A percentile compares a stretch with the other conserved stretches of the same genome.
phyloP scores from a whole-genome alignment of 2,797 vertebrate genomes.

The Protosalanx chinensis region DNA sequence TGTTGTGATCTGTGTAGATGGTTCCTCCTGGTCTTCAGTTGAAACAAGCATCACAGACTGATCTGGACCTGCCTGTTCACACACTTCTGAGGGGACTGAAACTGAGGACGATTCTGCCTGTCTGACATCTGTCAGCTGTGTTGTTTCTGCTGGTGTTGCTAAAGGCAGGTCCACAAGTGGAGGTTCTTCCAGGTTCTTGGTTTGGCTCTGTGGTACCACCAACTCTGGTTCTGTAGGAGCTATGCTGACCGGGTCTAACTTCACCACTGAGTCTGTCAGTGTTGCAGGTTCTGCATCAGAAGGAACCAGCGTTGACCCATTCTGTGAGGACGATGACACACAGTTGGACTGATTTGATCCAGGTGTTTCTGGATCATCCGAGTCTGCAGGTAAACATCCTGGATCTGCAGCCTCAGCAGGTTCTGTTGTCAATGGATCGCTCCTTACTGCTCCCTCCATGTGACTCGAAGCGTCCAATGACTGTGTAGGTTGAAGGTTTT shows the following conservation, averaged over 20 bases:
- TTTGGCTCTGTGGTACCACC: conserved; percentile 9
- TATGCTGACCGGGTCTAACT: background rate
- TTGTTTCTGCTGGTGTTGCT: background rate
- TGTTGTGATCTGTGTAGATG: background rate
- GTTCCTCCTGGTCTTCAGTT: background rate
- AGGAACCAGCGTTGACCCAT: background rate
- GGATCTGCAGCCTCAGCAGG: background rate
- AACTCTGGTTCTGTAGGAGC: conserved; percentile 12
- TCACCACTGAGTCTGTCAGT: background rate
- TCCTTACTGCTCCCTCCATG: conserved; percentile 6
- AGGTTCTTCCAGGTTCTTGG: conserved; percentile 3
- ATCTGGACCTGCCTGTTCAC: conserved; percentile 1
- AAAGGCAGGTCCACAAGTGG: background rate
- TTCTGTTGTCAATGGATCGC: background rate
- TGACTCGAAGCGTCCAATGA: background rate
- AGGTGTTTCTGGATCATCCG: background rate
- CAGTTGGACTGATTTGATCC: background rate
- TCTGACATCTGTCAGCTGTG: background rate
- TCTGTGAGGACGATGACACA: background rate
- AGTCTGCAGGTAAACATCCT: background rate
- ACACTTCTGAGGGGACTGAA: background rate
- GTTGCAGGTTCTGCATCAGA: background rate
- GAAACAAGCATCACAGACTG: background rate
- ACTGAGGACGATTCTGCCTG: background rate
- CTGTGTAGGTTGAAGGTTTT: conserved; percentile 9